These are phyloP conservation scores for Linhomoeus sp. DNA, from an alignment of 2,888 invertebrate species.

Conservation along the genomic window DNA sequence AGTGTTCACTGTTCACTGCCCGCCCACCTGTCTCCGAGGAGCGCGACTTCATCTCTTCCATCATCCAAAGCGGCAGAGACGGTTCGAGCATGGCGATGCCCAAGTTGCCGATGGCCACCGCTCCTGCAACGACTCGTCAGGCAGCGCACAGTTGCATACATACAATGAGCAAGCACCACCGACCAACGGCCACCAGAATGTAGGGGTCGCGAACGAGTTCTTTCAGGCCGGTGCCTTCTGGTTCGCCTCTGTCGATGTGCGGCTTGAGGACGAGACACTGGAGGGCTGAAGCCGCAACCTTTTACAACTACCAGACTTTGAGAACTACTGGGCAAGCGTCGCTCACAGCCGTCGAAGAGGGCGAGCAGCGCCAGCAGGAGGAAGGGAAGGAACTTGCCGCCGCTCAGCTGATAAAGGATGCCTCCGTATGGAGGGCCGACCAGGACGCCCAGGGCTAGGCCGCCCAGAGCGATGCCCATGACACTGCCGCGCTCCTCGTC, in stretches of 20 bases:
- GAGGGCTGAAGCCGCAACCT: slow-evolving; percentile 56
- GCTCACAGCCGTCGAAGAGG: slow-evolving; percentile 69
- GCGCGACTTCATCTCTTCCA: slow-evolving; percentile 43
- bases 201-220: slow-evolving; percentile 81
- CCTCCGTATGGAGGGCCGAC: slow-evolving; percentile 98
- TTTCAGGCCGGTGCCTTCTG: slow-evolving; percentile 75
- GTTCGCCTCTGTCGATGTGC: slow-evolving; percentile 66
- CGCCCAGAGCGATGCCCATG: slow-evolving; percentile 94
- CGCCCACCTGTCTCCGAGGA: slow-evolving; percentile 30
- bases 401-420: slow-evolving; percentile 81
- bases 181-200: slow-evolving; percentile 85
- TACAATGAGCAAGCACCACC: no score
- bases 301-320: not conserved
- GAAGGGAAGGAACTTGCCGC: slow-evolving; percentile 93
- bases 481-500: slow-evolving; percentile 95
- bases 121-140: no score
- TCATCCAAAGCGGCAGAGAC: slow-evolving; percentile 98
- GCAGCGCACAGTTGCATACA: no score
- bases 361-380: slow-evolving; percentile 79
- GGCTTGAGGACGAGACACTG: slow-evolving; percentile 88
- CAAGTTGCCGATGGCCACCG: slow-evolving; percentile 86
- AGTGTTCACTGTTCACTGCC: no score
- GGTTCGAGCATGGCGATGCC: slow-evolving; percentile 99
- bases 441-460: slow-evolving; percentile 81
- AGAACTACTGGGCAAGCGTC: no score